Conservation (phyloP, 1,140 invertebrate genomes). For the Calephelis nemesis region DNA sequence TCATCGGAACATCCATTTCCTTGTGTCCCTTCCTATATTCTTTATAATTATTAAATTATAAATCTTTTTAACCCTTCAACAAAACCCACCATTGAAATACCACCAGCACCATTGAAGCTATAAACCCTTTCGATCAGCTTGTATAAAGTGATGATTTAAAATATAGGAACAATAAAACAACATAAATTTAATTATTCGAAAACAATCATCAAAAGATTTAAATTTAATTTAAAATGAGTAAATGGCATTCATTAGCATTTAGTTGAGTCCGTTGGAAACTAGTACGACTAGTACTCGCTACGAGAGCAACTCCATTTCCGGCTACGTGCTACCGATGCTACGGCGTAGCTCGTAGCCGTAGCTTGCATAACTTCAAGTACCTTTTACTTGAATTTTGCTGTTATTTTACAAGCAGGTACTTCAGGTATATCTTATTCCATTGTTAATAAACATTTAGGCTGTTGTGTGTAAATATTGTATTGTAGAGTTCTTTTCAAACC, state of each 20-base stretch:
- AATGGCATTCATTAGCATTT: constrained; percentile 60
- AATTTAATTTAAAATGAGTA: constrained; percentile 31
- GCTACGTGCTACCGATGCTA: constrained; percentile 61
- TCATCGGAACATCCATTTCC: too few relatives aligned
- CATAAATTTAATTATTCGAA: constrained; percentile 18
- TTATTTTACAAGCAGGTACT: constrained; percentile 19
- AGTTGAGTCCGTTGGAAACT: constrained; percentile 53
- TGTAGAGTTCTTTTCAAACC: too few relatives aligned
- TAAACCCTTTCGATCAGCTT: too few relatives aligned
- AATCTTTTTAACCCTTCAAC: too few relatives aligned
- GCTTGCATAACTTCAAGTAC: constrained; percentile 43
- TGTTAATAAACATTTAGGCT: too few relatives aligned
- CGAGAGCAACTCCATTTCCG: constrained; percentile 63
- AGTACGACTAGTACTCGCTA: constrained; percentile 42
- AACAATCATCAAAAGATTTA: constrained; percentile 20
- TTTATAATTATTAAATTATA: too few relatives aligned
- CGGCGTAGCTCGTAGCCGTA: constrained; percentile 48
- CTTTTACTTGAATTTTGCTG: constrained; percentile 40
- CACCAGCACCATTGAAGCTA: too few relatives aligned
- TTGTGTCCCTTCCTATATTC: too few relatives aligned
- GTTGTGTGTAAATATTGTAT: too few relatives aligned
- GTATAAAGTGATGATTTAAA: too few relatives aligned
- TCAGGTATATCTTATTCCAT: not conserved
- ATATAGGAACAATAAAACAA: too few relatives aligned
- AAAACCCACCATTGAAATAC: too few relatives aligned